These are phyloP conservation scores for Phasianus colchicus DNA, from an alignment of 2,113 vertebrate species.

Conservation along the genomic window DNA sequence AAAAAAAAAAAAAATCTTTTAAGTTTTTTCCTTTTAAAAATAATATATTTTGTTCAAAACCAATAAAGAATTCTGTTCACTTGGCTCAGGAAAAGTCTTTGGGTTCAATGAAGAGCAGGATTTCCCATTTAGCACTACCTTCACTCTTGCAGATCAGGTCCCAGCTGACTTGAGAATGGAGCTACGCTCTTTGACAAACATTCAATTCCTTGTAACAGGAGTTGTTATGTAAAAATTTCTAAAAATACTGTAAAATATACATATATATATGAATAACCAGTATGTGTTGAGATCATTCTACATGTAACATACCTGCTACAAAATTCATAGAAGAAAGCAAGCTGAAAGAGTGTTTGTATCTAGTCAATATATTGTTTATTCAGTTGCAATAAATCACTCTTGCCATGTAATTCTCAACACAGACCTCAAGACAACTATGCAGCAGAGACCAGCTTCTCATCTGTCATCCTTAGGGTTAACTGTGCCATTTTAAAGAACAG, in stretches of 20 bases:
- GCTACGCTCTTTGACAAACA: background rate
- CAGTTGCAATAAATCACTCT: background rate
- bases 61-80: background rate
- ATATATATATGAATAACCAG: background rate
- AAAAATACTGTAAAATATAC: background rate
- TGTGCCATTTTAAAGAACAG: background rate
- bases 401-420: background rate
- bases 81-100: background rate
- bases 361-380: background rate
- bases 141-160: background rate
- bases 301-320: background rate
- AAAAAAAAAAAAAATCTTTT: background rate
- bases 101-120: background rate
- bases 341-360: background rate
- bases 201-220: background rate
- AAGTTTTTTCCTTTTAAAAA: background rate
- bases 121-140: background rate
- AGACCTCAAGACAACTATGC: background rate
- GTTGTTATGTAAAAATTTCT: background rate
- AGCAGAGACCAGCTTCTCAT: background rate
- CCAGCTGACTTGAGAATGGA: background rate
- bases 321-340: background rate
- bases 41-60: background rate
- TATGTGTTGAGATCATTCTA: background rate
- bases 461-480: background rate